Evolutionary conservation across 2,113 vertebrate species (phyloP), one percentile per base, ranked within the genome.

Genomic region (Rhinogobius similis): DNA sequence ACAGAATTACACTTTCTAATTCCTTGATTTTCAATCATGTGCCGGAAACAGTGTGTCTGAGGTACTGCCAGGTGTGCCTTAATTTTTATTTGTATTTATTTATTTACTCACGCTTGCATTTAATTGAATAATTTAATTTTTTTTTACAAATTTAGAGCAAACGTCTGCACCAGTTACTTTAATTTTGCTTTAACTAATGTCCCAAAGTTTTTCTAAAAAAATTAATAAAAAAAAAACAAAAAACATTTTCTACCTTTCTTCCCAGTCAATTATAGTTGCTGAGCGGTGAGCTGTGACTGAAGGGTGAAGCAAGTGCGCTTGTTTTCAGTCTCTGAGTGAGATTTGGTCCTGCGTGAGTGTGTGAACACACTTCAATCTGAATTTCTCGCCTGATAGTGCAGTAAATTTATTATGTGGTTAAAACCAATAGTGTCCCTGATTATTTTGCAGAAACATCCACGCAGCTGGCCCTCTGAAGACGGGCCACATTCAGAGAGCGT

Each of bases 381-480:
- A 9, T 38, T 38, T 36, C 58, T 61, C 46, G 10, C 10, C 16
- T 38, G 32, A 61, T 32, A 10, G 18, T 5, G 56, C 27, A 61
- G 0, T 21, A 36, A 20, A n/a, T 61, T n/a, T 36, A 59, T 76
- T 77, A 76, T 71, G 59, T 63, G 52, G 11, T 55, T 72, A 67
- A 62, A 59, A 65, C 65, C 65, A 26, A 64, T 52, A 24, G 26
- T 5, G 26, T 72, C 32, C 29, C 16, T 77, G 72, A 76, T 72
- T 67, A 26, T 55, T 46, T 69, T 73, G 73, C 14, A 65, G 56
- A 69, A 64, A 72, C 56, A 24, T 70, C 62, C 64, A 76, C 72
- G 82, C 87, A 89, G 85, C 86, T 87, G 86, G 52, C 58, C 62
- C 23, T 64, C 64, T 70, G 50, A 48, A 74, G 66, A 83, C 55